phyloP scores from a whole-genome alignment of 2,888 invertebrate genomes.

The Drosophila emarginata region DNA sequence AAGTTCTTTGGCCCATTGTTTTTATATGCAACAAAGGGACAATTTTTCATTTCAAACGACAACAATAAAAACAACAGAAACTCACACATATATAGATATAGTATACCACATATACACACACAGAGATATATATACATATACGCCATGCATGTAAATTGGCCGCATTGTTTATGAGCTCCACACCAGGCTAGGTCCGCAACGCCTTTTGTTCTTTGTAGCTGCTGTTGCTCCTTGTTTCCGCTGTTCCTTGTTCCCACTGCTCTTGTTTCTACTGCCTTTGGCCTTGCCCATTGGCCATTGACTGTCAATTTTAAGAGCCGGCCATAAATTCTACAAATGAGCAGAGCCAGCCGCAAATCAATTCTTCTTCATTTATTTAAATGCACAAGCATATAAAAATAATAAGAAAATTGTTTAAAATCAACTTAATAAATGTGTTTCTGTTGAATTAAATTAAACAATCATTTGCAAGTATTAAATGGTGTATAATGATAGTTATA shows the following conservation, averaged over 20 bases:
- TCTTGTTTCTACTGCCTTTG: conserved; percentile 2
- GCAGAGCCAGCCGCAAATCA: conserved; percentile 37
- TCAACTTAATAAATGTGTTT: neutral
- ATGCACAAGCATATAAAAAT: conserved; percentile 27
- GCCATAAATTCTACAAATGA: conserved; percentile 68
- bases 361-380: conserved; percentile 45
- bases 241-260: neutral
- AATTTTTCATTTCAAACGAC: conserved; percentile 67
- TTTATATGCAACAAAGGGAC: conserved; percentile 75
- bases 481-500: neutral
- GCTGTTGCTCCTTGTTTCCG: neutral
- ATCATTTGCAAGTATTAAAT: neutral
- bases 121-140: conserved; percentile 53
- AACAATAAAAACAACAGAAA: conserved; percentile 33
- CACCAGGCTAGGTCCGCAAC: conserved; percentile 29
- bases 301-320: conserved; percentile 72
- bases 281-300: conserved; percentile 56
- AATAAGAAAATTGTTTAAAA: conserved; percentile 29
- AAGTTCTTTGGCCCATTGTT: conserved; percentile 73
- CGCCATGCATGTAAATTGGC: conserved; percentile 72
- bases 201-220: conserved; percentile 42
- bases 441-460: neutral
- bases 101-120: conserved; percentile 54
- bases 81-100: conserved; percentile 22
- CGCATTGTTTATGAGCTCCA: conserved; percentile 66